Evolutionary conservation across 2,113 vertebrate genomes (phyloP).

Genomic region (Dicentrarchus labrax): DNA sequence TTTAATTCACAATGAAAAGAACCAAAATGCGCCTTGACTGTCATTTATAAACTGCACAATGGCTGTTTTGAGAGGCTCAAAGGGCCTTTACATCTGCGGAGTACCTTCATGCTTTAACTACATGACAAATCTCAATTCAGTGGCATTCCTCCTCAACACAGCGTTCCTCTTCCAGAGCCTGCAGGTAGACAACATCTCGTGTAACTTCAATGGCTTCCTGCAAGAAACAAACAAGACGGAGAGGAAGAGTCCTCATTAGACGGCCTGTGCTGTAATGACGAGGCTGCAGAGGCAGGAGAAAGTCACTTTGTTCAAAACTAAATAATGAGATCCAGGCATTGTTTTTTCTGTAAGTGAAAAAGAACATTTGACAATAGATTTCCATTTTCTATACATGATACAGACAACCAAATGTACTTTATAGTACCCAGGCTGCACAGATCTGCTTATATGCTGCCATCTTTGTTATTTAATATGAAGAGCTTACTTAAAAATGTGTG

Average conservation of each 20-base stretch:
- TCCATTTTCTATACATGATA: background rate
- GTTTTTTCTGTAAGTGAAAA: background rate
- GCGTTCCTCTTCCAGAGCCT: background rate
- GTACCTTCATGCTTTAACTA: background rate
- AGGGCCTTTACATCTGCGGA: background rate
- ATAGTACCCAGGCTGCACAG: background rate
- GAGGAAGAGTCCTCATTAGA: slow-evolving; percentile 33
- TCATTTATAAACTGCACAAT: background rate
- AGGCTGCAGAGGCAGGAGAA: slow-evolving; percentile 13
- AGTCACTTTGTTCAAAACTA: background rate
- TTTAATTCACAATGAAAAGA: background rate
- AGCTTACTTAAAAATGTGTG: background rate
- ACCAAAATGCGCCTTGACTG: background rate
- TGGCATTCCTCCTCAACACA: background rate
- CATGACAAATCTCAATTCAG: background rate
- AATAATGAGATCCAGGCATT: slow-evolving; percentile 26
- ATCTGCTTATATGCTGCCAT: background rate
- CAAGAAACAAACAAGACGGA: slow-evolving; percentile 10
- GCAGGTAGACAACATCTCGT: slow-evolving; percentile 1
- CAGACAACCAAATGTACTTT: background rate
- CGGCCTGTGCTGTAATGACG: background rate
- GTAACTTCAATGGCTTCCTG: background rate
- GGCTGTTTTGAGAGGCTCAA: background rate
- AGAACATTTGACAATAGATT: background rate
- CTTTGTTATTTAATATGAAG: background rate